Percentiles rank a stretch among this genome's conserved stretches.
phyloP scores from a whole-genome alignment of 2,113 vertebrate genomes.

The Rhipidura dahli region DNA sequence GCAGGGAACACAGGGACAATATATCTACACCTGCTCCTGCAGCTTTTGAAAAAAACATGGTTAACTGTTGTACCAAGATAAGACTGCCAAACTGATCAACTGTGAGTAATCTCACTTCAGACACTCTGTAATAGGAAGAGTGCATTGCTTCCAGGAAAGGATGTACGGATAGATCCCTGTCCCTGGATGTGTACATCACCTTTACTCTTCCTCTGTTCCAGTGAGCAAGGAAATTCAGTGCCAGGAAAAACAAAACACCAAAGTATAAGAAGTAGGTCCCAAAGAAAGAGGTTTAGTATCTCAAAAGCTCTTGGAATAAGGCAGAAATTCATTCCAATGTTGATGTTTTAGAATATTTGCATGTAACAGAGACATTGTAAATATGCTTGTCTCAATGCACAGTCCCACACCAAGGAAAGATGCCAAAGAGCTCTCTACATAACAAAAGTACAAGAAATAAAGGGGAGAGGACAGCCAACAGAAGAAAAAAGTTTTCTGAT shows the following conservation, averaged over 20 bases:
- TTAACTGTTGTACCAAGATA: not conserved
- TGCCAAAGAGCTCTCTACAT: not conserved
- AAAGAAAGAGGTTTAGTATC: not conserved
- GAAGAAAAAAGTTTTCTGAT: not conserved
- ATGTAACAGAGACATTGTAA: not conserved
- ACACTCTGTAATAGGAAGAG: not conserved
- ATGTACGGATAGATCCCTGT: not conserved
- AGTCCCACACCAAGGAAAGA: not conserved
- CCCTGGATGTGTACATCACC: not conserved
- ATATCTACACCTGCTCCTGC: not conserved
- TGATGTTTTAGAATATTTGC: not conserved
- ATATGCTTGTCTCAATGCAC: not conserved
- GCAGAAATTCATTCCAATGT: not conserved
- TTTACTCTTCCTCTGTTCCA: not conserved
- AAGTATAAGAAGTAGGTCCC: not conserved
- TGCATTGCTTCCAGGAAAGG: not conserved
- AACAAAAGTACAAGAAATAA: not conserved
- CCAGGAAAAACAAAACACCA: not conserved
- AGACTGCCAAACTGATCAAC: not conserved
- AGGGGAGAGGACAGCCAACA: not conserved
- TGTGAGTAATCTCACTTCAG: not conserved
- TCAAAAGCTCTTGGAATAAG: not conserved
- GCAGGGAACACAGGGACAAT: not conserved
- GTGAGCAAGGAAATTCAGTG: not conserved
- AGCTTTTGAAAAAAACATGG: not conserved